Percentiles rank a stretch among this genome's conserved stretches.
Conservation (phyloP, 2,888 invertebrate species). For the Eilema depressum region DNA sequence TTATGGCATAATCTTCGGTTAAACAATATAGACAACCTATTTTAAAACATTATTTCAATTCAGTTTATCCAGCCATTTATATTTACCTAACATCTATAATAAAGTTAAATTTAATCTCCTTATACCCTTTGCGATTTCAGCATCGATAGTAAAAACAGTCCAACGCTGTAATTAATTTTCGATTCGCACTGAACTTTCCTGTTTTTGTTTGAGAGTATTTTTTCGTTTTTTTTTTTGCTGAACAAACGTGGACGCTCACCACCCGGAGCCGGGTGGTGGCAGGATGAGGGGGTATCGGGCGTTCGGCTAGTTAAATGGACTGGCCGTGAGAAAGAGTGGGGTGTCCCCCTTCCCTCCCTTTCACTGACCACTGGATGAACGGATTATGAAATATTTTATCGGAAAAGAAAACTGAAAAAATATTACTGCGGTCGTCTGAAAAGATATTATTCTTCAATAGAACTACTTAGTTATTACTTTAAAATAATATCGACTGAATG, state of each 20-base stretch:
- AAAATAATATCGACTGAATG: conserved; percentile 40
- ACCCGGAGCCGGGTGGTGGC: conserved; percentile 47
- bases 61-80: too few species aligned
- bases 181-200: conserved; percentile 74
- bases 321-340: conserved; percentile 64
- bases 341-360: conserved; percentile 50
- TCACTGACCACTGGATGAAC: conserved; percentile 75
- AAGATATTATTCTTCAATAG: conserved; percentile 41
- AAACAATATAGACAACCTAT: too few species aligned
- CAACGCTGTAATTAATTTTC: conserved; percentile 81
- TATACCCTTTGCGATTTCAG: conserved; percentile 14
- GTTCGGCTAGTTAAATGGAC: conserved; percentile 68
- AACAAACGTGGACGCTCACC: conserved; percentile 73
- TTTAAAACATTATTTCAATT: too few species aligned
- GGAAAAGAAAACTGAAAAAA: conserved; percentile 68
- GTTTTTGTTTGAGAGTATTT: conserved; percentile 75
- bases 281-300: conserved; percentile 42
- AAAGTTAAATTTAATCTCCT: background rate
- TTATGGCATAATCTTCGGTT: too few species aligned
- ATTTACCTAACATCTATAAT: too few species aligned
- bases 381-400: conserved; percentile 81
- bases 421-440: conserved; percentile 48
- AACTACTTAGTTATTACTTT: conserved; percentile 54
- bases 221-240: conserved; percentile 67
- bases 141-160: conserved; percentile 62